phyloP scores from a whole-genome alignment of 23 tunicate genomes.

The Styela clava region DNA sequence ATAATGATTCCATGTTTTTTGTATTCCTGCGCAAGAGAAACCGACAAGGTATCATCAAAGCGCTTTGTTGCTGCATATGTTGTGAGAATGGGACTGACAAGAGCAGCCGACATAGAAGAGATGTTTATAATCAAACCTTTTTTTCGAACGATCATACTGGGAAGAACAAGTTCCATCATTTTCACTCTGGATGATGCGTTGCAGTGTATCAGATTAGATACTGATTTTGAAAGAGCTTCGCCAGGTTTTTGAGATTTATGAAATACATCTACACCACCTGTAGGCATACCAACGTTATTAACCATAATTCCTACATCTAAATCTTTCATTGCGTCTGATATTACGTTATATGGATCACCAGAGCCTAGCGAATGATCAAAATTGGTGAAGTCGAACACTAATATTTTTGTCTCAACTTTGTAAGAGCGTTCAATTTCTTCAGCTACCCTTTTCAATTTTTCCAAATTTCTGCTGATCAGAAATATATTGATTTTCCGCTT shows the following conservation, averaged over 20 bases:
- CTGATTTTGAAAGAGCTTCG: constrained; percentile 21
- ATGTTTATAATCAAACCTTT: constrained; percentile 65
- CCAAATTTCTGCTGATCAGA: constrained; percentile 33
- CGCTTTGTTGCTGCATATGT: constrained; percentile 63
- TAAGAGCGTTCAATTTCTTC: constrained; percentile 11
- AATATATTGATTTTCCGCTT: constrained; percentile 34
- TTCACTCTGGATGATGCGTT: constrained; percentile 42
- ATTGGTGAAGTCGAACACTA: neutral
- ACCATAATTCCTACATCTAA: constrained; percentile 53
- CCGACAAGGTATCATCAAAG: constrained; percentile 56
- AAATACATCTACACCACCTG: neutral
- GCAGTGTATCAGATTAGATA: constrained; percentile 11
- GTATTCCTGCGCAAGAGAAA: constrained; percentile 37
- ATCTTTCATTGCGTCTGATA: constrained; percentile 25
- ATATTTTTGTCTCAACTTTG: neutral
- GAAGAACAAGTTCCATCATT: constrained; percentile 59
- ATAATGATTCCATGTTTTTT: constrained; percentile 40
- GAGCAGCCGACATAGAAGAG: constrained; percentile 52
- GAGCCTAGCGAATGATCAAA: neutral
- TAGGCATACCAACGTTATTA: constrained; percentile 55
- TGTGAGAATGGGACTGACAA: constrained; percentile 46
- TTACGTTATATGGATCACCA: constrained; percentile 32
- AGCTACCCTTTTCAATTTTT: constrained; percentile 27
- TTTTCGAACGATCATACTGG: constrained; percentile 31
- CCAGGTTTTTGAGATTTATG: neutral